Base-by-base conservation (phyloP, 2,797 vertebrate species). In the Fundulus diaphanus region DNA sequence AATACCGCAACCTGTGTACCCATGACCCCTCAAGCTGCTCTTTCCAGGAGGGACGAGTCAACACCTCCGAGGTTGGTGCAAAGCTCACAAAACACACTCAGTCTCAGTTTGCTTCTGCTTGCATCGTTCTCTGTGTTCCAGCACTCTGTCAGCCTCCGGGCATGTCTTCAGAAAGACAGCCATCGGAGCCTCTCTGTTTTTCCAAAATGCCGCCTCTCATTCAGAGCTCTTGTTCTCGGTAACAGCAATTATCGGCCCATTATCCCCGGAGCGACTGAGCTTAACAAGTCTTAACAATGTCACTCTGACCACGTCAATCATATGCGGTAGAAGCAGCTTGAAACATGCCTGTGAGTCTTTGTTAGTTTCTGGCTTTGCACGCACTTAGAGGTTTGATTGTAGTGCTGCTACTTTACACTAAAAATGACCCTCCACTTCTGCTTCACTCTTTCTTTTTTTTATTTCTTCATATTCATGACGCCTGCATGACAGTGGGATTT, bases 1-100 rank as follows among this genome's bases (percentile, higher is more conserved):
- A 99, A 90, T 99, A 99, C 92, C 95, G 98, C 59, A 98, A 99
- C 94, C 94, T 99, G 80, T 99, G 98, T 78, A 99, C 98, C 40
- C 98, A 99, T 1, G 98, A 99, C 92, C 98, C 98, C 56, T 97
- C 97, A 90, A 99, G 96, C 80, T 99, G 98, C 87, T 99, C 98
- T 79, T 99, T 99, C 90, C 98, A 99, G 90, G 98, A 99, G 93
- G 98, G 98, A 74, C 94, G 98, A 33, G 98, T 99, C 93, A 99
- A 99, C 65, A 72, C 96, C 83, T 98, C 98, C 0, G 98, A 99
- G 97, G 98, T 99, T 93, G 52, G 88, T 87, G 80, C 54, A 72
- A 56, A 63, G 59, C 72, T 73, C 72, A 74, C 49, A 20, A 16
- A 44, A 1, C 78, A 35, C 61, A 22, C 48, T 22, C 48, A 5